These are phyloP conservation scores for Rhynchomys soricoides DNA, from an alignment of 2,113 vertebrate genomes.

Conservation along the genomic window DNA sequence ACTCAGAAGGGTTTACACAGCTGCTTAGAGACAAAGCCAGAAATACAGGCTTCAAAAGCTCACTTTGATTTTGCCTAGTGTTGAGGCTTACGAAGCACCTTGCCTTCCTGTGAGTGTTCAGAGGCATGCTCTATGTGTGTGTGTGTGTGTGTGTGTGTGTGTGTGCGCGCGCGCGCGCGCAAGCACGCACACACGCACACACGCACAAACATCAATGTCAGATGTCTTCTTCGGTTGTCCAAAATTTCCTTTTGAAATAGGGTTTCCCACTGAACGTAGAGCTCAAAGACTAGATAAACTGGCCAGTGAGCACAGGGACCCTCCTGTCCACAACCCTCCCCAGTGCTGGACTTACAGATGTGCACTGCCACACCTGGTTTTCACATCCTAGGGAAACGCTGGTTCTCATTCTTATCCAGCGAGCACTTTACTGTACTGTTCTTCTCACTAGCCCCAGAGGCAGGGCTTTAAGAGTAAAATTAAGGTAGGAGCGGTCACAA, in stretches of 20 bases:
- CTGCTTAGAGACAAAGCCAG: not conserved
- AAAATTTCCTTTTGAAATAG: not conserved
- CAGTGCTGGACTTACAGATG: too few relatives aligned
- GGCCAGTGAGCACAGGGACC: not conserved
- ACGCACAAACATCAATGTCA: not conserved
- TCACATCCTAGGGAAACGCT: not conserved
- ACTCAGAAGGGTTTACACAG: not conserved
- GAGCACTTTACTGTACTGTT: too few relatives aligned
- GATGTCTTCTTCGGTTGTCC: not conserved
- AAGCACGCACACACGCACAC: too few relatives aligned
- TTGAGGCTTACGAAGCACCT: rapidly evolving
- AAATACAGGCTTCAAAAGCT: not conserved
- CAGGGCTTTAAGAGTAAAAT: not conserved
- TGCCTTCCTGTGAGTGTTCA: not conserved
- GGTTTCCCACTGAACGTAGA: not conserved
- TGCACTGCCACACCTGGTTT: not conserved
- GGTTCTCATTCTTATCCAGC: too few relatives aligned
- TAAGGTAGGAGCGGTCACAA: not conserved
- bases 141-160: not conserved
- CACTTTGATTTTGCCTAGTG: not conserved
- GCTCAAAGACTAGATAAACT: not conserved
- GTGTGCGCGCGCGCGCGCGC: not conserved
- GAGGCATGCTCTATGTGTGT: not conserved
- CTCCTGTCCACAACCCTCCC: not conserved
- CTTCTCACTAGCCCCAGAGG: not conserved